Conservation (phyloP, 2,113 vertebrate genomes). For the Noctilio leporinus region DNA sequence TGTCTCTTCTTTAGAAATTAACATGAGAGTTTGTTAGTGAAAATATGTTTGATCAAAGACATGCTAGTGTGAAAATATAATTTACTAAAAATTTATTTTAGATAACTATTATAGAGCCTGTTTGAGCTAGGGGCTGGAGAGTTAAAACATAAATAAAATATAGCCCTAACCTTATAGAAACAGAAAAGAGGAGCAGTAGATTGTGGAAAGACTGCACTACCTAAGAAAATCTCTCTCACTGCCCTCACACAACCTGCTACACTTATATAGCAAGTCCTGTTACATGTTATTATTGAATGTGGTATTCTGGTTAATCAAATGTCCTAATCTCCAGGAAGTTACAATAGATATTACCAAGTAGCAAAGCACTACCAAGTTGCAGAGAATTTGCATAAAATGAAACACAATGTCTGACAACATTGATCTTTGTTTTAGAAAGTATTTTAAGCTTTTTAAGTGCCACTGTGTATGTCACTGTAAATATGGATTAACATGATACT, state of each 20-base stretch:
- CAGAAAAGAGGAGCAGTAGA: not conserved
- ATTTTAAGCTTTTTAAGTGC: constrained; percentile 12
- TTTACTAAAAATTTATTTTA: constrained; percentile 9
- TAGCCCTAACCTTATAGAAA: not conserved
- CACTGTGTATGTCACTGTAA: not conserved
- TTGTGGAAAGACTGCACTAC: not conserved
- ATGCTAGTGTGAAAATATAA: constrained; percentile 23
- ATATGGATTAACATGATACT: not conserved
- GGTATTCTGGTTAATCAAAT: not conserved
- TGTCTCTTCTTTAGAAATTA: not conserved
- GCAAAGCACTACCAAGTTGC: not conserved
- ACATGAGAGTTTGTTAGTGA: not conserved
- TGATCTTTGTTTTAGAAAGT: constrained; percentile 11
- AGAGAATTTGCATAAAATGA: not conserved
- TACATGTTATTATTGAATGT: not conserved
- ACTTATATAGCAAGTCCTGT: not conserved
- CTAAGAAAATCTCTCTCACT: not conserved
- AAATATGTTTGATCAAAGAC: not conserved
- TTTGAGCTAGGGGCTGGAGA: not conserved
- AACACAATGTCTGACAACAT: not conserved
- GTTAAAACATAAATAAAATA: not conserved
- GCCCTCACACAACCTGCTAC: not conserved
- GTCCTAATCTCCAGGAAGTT: constrained; percentile 16
- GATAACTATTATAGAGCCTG: not conserved
- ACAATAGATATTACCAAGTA: not conserved